Evolutionary conservation across 2,888 invertebrate species (phyloP), one percentile per base, ranked within the genome.

Genomic region (Drosophila lutescens): DNA sequence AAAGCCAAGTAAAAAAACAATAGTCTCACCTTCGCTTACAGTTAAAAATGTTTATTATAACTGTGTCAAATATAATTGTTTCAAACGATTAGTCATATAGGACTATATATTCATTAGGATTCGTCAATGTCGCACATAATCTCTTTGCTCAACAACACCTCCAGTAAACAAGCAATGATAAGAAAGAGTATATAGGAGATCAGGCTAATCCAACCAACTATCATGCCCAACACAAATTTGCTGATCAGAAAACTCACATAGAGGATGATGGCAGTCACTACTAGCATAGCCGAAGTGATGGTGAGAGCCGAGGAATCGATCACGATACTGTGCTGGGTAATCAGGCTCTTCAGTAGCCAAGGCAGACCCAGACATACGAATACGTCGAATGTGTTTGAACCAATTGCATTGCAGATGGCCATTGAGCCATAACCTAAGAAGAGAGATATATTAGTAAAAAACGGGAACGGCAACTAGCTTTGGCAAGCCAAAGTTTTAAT

Each of bases 321-420:
- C 89, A 95, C 94, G 67, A 94, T 94, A 0, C 95, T 94, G 4
- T 13, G 13, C 95, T 95, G 74, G 49, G 95, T 94, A 62, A 96
- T 94, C 0, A 95, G 94, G 0, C 96, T 95, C 91, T 96, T 96
- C 75, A 97, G 95, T 43, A 97, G 93, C 97, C 97, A 97, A 0
- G 97, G 97, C 9, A 97, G 91, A 0, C 97, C 97, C 68, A 97
- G 93, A 88, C 97, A 97, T 38, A 97, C 92, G 12, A 97, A 93
- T 76, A 97, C 97, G 90, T 97, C 97, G 90, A 97, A 97, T 0
- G 97, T 97, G 90, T 97, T 97, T 5, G 97, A 97, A 47, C 97
- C 97, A 74, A 97, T 95, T 0, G 97, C 96, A 91, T 97, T 97
- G 90, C 96, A 96, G 78, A 97, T 96, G 34, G 97, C 97, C 97